Evolutionary conservation across 1,140 invertebrate species (phyloP), one percentile per base, ranked within the genome.

Genomic region (Pseudomyrmex sp.): DNA sequence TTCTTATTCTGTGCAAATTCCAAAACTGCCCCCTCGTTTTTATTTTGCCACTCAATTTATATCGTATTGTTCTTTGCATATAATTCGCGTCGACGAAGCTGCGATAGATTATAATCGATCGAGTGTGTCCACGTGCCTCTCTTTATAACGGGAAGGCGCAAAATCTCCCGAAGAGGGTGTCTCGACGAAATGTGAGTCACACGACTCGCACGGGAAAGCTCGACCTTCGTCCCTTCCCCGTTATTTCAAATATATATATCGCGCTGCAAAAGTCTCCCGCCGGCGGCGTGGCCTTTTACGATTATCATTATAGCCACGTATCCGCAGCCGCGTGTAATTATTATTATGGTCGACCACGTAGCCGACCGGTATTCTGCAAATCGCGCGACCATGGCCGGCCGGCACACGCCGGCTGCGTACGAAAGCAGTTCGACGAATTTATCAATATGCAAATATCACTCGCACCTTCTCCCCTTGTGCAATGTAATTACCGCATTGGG

Each of bases 381-480:
- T 84, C 75, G 85, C 83, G 23, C 74, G 85, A 74, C 63, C 73
- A 61, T 44, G 63, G 44, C 9, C 23, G 48, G 70, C n/a, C 61
- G 48, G n/a, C 61, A 23, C 44, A 88, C 85, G 82, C 56, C n/a
- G 23, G 12, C 70, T 84, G 86, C 65, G 58, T 88, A 75, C 86
- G n/a, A 80, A 88, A 87, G 48, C 85, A 65, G 23, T 70, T 87
- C 74, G 80, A 48, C 74, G 82, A 87, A 88, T 85, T 84, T 87
- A 77, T 68, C 61, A 58, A 84, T 84, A 82, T 20, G 76, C 66
- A 59, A 61, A 72, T 1, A 66, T 12, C 1, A 15, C 9, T 48
- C 12, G 15, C 66, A 23, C 20, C 50, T 7, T 44, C 13, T 23
- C 15, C 12, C 59, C 46, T 50, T 26, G 13, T 2, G 63, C 56